Conservation (phyloP, 2,113 vertebrate species). For the Zeus faber region DNA sequence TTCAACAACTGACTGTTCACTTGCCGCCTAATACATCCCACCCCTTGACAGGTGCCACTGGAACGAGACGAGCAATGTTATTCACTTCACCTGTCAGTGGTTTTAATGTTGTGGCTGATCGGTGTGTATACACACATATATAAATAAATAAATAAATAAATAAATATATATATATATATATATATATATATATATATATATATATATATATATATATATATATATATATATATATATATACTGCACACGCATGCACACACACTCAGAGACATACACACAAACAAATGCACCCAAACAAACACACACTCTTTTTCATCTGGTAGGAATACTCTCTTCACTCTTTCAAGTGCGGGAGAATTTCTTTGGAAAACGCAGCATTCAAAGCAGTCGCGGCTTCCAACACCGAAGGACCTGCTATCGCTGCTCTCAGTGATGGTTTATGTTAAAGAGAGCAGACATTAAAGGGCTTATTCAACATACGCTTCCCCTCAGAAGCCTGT, state of each 20-base stretch:
- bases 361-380: slow-evolving; percentile 12
- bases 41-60: too few relatives aligned
- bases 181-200: too few relatives aligned
- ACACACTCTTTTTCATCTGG: neutral
- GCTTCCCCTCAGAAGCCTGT: slow-evolving; percentile 48
- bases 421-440: slow-evolving; percentile 32
- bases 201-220: too few relatives aligned
- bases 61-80: too few relatives aligned
- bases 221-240: too few relatives aligned
- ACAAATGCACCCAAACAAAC: slow-evolving; percentile 1
- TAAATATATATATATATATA: too few relatives aligned
- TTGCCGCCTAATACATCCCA: too few relatives aligned
- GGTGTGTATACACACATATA: too few relatives aligned
- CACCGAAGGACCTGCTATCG: slow-evolving; percentile 20
- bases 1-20: too few relatives aligned
- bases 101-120: too few relatives aligned
- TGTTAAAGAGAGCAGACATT: slow-evolving; percentile 46
- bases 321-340: neutral
- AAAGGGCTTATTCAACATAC: slow-evolving; percentile 54
- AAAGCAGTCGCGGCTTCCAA: slow-evolving; percentile 19
- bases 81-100: too few relatives aligned
- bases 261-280: slow-evolving; percentile 5
- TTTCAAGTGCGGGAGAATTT: slow-evolving; percentile 5
- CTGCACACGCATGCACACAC: neutral
- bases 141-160: too few relatives aligned